phyloP scores from a whole-genome alignment of 2,888 invertebrate species.

The Lacanobia wlatinum region DNA sequence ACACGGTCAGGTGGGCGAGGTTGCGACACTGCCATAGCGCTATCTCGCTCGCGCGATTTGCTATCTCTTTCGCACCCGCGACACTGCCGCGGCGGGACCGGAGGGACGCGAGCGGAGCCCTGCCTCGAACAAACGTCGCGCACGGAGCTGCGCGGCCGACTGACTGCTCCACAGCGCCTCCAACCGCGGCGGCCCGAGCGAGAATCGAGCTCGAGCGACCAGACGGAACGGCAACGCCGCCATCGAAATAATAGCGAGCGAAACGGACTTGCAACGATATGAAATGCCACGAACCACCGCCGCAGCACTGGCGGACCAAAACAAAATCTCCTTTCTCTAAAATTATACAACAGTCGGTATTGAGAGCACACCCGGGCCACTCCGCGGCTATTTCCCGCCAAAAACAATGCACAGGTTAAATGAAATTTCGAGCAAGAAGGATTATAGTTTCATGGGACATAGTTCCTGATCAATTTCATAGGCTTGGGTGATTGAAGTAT shows the following conservation, averaged over 20 bases:
- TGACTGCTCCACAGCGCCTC: conserved; percentile 83
- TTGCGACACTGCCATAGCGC: conserved; percentile 89
- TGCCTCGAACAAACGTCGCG: conserved; percentile 89
- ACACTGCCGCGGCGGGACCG: conserved; percentile 67
- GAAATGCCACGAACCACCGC: conserved; percentile 87
- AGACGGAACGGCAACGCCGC: conserved; percentile 87
- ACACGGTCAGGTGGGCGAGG: conserved; percentile 91
- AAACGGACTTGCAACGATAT: conserved; percentile 85
- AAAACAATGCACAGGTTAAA: conserved; percentile 59
- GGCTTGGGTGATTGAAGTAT: conserved; percentile 33
- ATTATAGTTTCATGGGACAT: not conserved
- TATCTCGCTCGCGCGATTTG: conserved; percentile 76
- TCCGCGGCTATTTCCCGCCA: conserved; percentile 78
- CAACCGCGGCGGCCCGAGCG: conserved; percentile 73
- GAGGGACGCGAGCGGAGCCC: conserved; percentile 82
- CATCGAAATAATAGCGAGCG: conserved; percentile 81
- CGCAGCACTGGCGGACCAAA: conserved; percentile 87
- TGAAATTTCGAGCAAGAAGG: conserved; percentile 28
- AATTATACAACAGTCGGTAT: conserved; percentile 87
- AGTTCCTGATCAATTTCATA: conserved; percentile 19
- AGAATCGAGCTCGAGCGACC: conserved; percentile 79
- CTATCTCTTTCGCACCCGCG: conserved; percentile 83
- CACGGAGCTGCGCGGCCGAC: conserved; percentile 90
- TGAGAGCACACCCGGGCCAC: conserved; percentile 74
- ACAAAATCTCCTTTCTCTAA: conserved; percentile 90